Conservation (phyloP, 2,797 vertebrate species). For the Sciaenops ocellatus region DNA sequence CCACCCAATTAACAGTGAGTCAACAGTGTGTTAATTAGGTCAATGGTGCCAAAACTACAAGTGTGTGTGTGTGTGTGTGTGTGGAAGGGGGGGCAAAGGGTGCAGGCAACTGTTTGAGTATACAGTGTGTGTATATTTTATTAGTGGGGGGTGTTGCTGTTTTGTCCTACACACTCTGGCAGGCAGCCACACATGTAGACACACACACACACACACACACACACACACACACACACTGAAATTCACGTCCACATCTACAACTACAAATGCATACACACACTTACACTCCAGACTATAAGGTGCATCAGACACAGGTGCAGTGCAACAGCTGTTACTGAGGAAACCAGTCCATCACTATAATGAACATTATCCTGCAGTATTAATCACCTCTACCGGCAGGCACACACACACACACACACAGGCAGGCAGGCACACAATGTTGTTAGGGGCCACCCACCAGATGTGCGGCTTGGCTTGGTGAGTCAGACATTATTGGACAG, state of each 20-base stretch:
- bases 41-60: constrained; percentile 17
- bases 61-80: not conserved
- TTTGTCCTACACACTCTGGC: constrained; percentile 64
- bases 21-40: constrained; percentile 40
- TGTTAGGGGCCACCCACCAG: constrained; percentile 64
- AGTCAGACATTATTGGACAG: constrained; percentile 63
- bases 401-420: constrained; percentile 20
- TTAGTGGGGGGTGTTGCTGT: constrained; percentile 37
- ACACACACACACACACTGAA: constrained; percentile 42
- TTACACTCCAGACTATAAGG: constrained; percentile 58
- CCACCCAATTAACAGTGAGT: constrained; percentile 33
- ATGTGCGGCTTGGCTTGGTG: constrained; percentile 67
- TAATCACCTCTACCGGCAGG: constrained; percentile 72
- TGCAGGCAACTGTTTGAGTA: constrained; percentile 12
- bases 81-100: constrained; percentile 26
- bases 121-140: constrained; percentile 32
- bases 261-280: constrained; percentile 42
- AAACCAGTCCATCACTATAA: constrained; percentile 84
- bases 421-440: constrained; percentile 36
- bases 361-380: constrained; percentile 80
- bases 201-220: constrained; percentile 41
- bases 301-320: constrained; percentile 74
- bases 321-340: constrained; percentile 81
- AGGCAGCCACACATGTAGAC: constrained; percentile 29
- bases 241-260: constrained; percentile 37